Percentiles rank a stretch among this genome's conserved stretches.
phyloP scores from a whole-genome alignment of 2,113 vertebrate species.

The Apodemus speciosus region DNA sequence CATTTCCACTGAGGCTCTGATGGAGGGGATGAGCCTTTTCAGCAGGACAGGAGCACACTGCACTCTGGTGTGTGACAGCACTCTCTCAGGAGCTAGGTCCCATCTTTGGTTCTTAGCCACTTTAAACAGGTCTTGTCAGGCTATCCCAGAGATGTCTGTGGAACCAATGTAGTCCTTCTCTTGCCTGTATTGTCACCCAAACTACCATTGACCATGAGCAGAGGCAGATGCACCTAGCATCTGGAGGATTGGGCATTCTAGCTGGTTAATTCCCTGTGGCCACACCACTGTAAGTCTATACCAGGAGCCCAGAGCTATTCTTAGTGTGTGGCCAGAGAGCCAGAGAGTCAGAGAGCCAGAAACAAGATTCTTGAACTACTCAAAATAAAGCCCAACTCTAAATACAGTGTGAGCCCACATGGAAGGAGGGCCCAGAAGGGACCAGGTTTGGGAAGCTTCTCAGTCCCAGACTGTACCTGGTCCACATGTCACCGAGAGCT shows the following conservation, averaged over 20 bases:
- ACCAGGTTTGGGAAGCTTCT: neutral
- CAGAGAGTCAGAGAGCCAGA: neutral
- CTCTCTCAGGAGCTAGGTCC: neutral
- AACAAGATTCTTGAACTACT: neutral
- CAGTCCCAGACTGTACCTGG: neutral
- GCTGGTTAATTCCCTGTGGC: neutral
- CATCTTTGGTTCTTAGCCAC: neutral
- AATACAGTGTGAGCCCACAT: neutral
- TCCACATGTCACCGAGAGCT: neutral
- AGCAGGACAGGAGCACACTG: neutral
- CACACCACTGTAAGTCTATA: fast-evolving
- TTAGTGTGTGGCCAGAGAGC: neutral
- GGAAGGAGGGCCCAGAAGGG: neutral
- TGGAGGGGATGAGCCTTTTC: too few species aligned
- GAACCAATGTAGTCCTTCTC: neutral
- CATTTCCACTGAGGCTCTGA: neutral
- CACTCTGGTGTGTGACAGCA: fast-evolving
- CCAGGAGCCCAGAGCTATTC: neutral
- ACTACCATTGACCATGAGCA: neutral
- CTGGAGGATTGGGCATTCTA: neutral
- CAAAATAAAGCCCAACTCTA: neutral
- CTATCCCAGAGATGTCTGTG: neutral
- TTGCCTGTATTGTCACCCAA: neutral
- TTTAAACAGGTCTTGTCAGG: neutral
- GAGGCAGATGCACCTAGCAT: neutral